These are phyloP conservation scores for Drosophila dunni DNA, from an alignment of 1,140 invertebrate genomes.

Conservation along the genomic window DNA sequence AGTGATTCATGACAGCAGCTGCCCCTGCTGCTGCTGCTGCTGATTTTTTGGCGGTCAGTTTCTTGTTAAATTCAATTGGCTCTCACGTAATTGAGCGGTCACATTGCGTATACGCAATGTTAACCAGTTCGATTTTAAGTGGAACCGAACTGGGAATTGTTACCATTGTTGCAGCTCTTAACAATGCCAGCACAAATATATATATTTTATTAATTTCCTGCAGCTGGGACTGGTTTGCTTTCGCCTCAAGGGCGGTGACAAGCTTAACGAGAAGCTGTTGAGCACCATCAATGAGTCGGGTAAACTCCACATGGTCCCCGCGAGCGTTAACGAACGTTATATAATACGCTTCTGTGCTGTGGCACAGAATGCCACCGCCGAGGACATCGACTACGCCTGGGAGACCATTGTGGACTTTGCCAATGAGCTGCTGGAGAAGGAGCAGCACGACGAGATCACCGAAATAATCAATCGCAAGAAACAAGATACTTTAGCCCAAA, in stretches of 20 bases:
- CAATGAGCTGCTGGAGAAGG: conserved; percentile 91
- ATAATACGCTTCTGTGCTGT: conserved; percentile 98
- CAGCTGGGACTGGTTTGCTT: conserved; percentile 94
- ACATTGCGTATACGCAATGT: conserved; percentile 44
- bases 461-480: conserved; percentile 89
- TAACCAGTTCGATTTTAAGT: conserved; percentile 1
- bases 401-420: conserved; percentile 94
- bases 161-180: background rate
- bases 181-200: conserved; percentile 14
- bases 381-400: conserved; percentile 97
- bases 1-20: conserved; percentile 48
- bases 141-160: conserved; percentile 18
- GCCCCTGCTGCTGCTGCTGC: no score
- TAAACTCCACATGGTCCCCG: conserved; percentile 98
- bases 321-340: conserved; percentile 94
- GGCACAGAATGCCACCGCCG: conserved; percentile 93
- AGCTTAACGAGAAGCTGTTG: conserved; percentile 96
- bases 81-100: conserved; percentile 9
- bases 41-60: conserved; percentile 21
- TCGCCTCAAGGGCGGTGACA: conserved; percentile 93
- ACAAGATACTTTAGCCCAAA: conserved; percentile 91
- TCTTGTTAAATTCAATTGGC: conserved; percentile 41
- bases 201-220: conserved; percentile 37
- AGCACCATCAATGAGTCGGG: conserved; percentile 98
- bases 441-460: conserved; percentile 89